These are phyloP conservation scores for Chesias legatella DNA, from an alignment of 2,888 invertebrate genomes.

Conservation along the genomic window DNA sequence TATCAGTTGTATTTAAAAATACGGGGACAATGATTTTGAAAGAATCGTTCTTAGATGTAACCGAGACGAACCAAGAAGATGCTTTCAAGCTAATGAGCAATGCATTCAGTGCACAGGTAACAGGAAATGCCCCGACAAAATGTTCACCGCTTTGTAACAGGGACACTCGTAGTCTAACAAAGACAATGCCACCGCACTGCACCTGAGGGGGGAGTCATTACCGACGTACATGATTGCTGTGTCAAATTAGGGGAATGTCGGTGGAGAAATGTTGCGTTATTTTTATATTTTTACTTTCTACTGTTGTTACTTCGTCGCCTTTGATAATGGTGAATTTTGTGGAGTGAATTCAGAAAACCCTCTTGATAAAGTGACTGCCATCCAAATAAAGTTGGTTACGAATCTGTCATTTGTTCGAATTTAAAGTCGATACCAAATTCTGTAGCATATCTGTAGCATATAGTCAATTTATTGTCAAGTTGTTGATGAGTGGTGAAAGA, in stretches of 20 bases:
- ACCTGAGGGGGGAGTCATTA: conserved; percentile 11
- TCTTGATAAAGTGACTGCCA: too few relatives aligned
- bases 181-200: conserved; percentile 12
- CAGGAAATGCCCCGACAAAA: conserved; percentile 36
- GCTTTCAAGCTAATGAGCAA: conserved; percentile 17
- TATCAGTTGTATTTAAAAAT: too few relatives aligned
- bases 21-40: too few relatives aligned
- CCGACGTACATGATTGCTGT: conserved; percentile 13
- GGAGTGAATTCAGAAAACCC: too few relatives aligned
- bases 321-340: conserved; percentile 2
- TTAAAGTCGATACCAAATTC: too few relatives aligned
- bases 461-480: too few relatives aligned
- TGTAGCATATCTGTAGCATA: too few relatives aligned
- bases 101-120: conserved; percentile 27
- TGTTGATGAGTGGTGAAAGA: too few relatives aligned
- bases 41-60: too few relatives aligned
- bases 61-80: conserved; percentile 7
- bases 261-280: neutral
- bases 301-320: neutral
- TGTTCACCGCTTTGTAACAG: conserved; percentile 32
- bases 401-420: too few relatives aligned
- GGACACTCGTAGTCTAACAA: conserved; percentile 25
- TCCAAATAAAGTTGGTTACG: too few relatives aligned
- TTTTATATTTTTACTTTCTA: neutral
- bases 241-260: conserved; percentile 3